Evolutionary conservation across 2,113 vertebrate genomes (phyloP).

Genomic region (Cavia aperea): DNA sequence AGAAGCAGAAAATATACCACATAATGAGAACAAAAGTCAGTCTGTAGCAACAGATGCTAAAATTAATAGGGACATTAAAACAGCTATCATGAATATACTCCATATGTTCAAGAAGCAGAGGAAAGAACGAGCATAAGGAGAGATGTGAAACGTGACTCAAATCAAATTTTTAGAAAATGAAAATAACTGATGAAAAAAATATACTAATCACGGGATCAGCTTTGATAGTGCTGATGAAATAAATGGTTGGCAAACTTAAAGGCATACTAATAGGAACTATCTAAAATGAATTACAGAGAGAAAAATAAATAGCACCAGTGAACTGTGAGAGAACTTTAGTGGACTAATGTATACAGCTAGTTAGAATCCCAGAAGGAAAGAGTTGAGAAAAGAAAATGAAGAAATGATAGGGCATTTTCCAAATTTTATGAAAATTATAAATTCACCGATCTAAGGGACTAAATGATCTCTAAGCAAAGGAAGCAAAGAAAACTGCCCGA

Average conservation of each 20-base stretch:
- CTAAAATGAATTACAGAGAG: neutral
- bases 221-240: constrained; percentile 3
- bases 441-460: neutral
- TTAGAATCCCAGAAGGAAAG: neutral
- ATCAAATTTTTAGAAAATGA: neutral
- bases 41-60: constrained; percentile 45
- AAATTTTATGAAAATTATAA: constrained; percentile 12
- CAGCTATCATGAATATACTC: constrained; percentile 7
- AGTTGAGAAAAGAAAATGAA: neutral
- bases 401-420: neutral
- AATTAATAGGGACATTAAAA: constrained; percentile 14
- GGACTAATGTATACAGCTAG: neutral
- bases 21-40: constrained; percentile 31
- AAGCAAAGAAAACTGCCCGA: neutral
- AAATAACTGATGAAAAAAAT: neutral
- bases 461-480: neutral
- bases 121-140: neutral
- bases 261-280: neutral
- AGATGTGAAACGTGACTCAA: constrained; percentile 4
- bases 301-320: neutral
- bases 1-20: constrained; percentile 12
- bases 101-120: constrained; percentile 43
- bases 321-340: neutral
- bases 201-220: neutral
- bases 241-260: constrained; percentile 15